Evolutionary conservation across 2,797 vertebrate species (phyloP).

Genomic region (Lagodon rhomboides): DNA sequence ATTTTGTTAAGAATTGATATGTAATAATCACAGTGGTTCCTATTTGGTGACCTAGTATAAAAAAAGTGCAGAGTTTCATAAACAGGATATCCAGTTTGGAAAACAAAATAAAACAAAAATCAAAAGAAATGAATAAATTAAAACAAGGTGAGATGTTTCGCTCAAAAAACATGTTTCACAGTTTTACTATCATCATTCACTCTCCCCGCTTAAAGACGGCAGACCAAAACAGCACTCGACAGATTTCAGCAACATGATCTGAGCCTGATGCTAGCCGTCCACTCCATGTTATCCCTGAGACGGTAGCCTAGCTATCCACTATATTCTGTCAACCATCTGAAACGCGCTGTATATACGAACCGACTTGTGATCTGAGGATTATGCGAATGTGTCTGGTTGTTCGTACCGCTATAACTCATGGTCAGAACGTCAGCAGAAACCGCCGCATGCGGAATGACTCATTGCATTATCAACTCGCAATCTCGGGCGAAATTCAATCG

Average conservation of each 20-base stretch:
- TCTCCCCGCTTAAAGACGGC: neutral
- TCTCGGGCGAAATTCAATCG: slow-evolving; percentile 74
- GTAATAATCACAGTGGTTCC: neutral
- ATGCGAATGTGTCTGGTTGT: slow-evolving; percentile 67
- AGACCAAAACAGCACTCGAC: slow-evolving; percentile 27
- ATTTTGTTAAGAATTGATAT: neutral
- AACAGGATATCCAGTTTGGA: neutral
- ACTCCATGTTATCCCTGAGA: slow-evolving; percentile 44
- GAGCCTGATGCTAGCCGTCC: slow-evolving; percentile 34
- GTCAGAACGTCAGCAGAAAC: slow-evolving; percentile 69
- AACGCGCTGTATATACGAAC: slow-evolving; percentile 63
- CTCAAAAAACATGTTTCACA: neutral
- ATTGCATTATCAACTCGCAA: slow-evolving; percentile 72
- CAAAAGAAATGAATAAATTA: neutral
- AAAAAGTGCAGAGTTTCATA: neutral
- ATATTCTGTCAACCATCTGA: slow-evolving; percentile 76
- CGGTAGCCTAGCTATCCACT: slow-evolving; percentile 42
- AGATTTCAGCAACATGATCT: slow-evolving; percentile 53
- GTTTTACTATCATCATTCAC: slow-evolving; percentile 3
- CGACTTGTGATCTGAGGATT: slow-evolving; percentile 77
- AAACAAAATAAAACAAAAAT: neutral
- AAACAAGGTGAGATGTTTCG: neutral
- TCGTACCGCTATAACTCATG: slow-evolving; percentile 70
- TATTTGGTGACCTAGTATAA: neutral
- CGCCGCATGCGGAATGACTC: slow-evolving; percentile 63